These are phyloP conservation scores for Centropus bengalensis DNA, from an alignment of 2,113 vertebrate genomes.

Conservation along the genomic window DNA sequence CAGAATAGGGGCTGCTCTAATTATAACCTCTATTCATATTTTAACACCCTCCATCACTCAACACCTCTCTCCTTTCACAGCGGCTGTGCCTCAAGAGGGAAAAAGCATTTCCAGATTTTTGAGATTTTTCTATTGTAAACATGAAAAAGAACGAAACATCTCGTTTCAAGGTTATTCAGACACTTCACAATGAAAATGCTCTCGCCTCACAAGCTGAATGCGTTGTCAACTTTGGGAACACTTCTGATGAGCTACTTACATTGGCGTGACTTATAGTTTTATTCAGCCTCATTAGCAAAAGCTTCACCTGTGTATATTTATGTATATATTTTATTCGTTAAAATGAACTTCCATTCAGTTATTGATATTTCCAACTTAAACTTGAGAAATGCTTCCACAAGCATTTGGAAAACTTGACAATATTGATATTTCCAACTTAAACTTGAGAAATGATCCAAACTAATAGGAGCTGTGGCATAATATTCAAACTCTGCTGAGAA, in stretches of 20 bases:
- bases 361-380: neutral
- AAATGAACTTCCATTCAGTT: neutral
- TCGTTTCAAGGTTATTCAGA: neutral
- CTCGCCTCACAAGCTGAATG: neutral
- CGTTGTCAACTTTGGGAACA: neutral
- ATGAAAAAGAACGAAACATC: neutral
- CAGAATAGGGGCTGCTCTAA: neutral
- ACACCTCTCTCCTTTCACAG: neutral
- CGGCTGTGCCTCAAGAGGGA: neutral
- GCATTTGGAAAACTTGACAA: no score
- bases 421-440: no score
- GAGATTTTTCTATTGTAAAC: neutral
- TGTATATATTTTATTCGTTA: no score
- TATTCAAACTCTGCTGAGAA: neutral
- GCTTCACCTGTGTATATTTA: fast-evolving
- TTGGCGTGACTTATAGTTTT: neutral
- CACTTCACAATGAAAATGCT: neutral
- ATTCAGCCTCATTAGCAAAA: neutral
- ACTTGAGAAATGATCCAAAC: neutral
- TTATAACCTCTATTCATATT: neutral
- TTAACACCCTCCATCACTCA: neutral
- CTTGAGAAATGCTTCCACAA: neutral
- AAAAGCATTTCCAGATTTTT: neutral
- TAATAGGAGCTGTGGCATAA: neutral
- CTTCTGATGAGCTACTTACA: neutral